Conservation (phyloP, 2,797 vertebrate genomes). For the Saxicola maurus region DNA sequence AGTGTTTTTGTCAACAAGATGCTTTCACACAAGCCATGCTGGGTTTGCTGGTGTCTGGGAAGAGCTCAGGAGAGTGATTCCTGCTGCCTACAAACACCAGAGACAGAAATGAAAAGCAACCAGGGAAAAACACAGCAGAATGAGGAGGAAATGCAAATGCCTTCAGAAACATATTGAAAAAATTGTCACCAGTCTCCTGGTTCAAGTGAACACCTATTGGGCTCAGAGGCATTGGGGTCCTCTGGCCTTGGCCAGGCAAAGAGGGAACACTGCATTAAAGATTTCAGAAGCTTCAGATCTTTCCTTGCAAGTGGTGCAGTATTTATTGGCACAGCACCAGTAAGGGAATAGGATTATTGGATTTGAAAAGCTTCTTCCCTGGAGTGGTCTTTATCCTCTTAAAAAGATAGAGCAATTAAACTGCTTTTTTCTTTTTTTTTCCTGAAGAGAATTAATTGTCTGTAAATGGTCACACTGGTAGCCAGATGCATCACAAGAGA, state of each 20-base stretch:
- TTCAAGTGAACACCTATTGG: neutral
- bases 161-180: neutral
- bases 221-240: neutral
- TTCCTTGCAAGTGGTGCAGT: neutral
- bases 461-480: neutral
- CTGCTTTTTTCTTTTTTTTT: neutral
- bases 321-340: neutral
- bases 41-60: neutral
- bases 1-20: neutral
- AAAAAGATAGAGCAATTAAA: slow-evolving; percentile 52
- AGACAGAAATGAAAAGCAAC: neutral
- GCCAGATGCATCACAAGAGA: slow-evolving; percentile 12
- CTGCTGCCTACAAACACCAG: neutral
- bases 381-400: slow-evolving; percentile 51
- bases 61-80: neutral
- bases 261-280: neutral
- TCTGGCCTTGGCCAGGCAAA: neutral
- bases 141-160: neutral
- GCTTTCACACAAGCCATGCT: neutral
- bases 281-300: neutral
- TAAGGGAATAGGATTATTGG: neutral
- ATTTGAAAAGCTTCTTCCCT: slow-evolving; percentile 43
- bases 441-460: slow-evolving; percentile 15
- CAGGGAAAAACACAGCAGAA: neutral
- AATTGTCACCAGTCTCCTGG: neutral